Evolutionary conservation across 2,888 invertebrate genomes (phyloP), one percentile per base, ranked within the genome.

Genomic region (Priocnemis perturbator): DNA sequence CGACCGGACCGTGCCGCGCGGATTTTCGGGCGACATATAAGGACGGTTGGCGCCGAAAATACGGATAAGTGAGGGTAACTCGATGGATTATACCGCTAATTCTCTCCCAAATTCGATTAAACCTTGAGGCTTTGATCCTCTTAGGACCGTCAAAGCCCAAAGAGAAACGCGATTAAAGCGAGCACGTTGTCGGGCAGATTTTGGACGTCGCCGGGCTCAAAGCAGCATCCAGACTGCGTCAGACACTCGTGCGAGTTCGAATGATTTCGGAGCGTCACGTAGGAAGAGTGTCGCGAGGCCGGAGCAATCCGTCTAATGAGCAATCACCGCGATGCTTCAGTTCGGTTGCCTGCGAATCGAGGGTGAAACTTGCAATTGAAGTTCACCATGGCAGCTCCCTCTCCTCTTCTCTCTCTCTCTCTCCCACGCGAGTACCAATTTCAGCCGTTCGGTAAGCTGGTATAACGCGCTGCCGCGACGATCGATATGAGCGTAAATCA

Each of bases 11-110:
- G n/a, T 11, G 37, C 11, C 37, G 11, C 37, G 11, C 11, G 37
- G 37, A 37, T 11, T 37, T 26, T 37, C 37, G 37, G 37, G 7
- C 37, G 7, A 1, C 11, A 11, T 11, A 7, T 11, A 11, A 37
- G 48, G 56, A 11, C 23, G 45, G 47, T 9, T 50, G 5, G 5
- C 50, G 15, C 23, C 21, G 59, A 68, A 68, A 64, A 67, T 69
- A 58, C 48, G 62, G 56, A 62, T 55, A 59, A 69, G 69, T 58
- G 45, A 67, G 67, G 20, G 50, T 48, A 62, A 69, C 67, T 56
- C 53, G 67, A 67, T 47, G 67, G 67, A 69, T 69, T 69, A 69
- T 69, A 62, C 20, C 44, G 17, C 48, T 67, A 69, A 69, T 69
- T 59, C 62, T 14, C 4, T 17, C 57, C 52, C 61, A 62, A 61